Evolutionary conservation across 2,888 invertebrate genomes (phyloP).

Genomic region (Ophion obscuratus): DNA sequence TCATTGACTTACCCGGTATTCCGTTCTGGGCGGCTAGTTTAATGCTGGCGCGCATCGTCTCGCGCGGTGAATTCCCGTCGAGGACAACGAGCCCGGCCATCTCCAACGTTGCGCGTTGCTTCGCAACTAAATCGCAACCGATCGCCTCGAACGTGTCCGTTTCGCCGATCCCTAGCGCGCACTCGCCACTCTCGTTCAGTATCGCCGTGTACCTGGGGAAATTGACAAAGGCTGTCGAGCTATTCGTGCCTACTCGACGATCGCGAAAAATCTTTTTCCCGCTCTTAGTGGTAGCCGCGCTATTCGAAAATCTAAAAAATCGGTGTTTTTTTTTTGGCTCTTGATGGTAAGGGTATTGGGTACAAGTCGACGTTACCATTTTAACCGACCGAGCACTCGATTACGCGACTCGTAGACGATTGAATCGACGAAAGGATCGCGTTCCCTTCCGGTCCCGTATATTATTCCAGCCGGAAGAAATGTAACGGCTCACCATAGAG

Average conservation of each 20-base stretch:
- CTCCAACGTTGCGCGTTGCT: slow-evolving; percentile 86
- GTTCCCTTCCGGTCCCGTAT: not conserved
- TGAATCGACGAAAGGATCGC: not conserved
- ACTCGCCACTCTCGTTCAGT: slow-evolving; percentile 91
- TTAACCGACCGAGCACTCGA: not conserved
- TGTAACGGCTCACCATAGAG: not conserved
- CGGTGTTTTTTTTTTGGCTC: not conserved
- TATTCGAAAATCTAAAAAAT: not conserved
- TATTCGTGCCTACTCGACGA: too few relatives aligned
- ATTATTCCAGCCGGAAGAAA: not conserved
- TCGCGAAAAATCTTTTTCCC: too few relatives aligned
- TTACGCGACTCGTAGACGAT: not conserved
- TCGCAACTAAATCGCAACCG: slow-evolving; percentile 87
- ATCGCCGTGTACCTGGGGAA: slow-evolving; percentile 89
- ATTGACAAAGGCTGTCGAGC: not conserved
- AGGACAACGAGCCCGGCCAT: slow-evolving; percentile 91
- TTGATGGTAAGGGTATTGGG: too few relatives aligned
- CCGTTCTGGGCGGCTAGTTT: slow-evolving; percentile 86
- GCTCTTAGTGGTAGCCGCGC: too few relatives aligned
- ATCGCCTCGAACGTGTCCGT: slow-evolving; percentile 92
- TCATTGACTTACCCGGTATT: slow-evolving; percentile 88
- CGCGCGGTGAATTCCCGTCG: slow-evolving; percentile 92
- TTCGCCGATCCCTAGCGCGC: slow-evolving; percentile 92
- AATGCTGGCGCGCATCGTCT: slow-evolving; percentile 88
- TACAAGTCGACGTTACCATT: not conserved